phyloP scores from a whole-genome alignment of 92 coral and sea anemone species.

The Galaxea fascicularis region DNA sequence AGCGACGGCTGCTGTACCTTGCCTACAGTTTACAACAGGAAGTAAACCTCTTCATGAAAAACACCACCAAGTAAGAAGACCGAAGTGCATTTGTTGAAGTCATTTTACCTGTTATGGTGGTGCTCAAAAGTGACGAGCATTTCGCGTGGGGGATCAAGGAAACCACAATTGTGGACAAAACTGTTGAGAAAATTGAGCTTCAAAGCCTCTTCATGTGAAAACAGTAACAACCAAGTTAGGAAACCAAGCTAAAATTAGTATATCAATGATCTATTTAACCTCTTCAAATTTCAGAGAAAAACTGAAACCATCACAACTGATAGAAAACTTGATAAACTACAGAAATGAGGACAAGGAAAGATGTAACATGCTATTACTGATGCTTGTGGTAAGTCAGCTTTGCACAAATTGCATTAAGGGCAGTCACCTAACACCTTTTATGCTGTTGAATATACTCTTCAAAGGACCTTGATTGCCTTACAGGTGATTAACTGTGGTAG shows the following conservation, averaged over 20 bases:
- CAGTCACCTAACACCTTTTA: background rate
- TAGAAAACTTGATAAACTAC: constrained; percentile 75
- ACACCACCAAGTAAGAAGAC: constrained; percentile 61
- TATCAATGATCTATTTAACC: too few relatives aligned
- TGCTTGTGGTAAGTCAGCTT: constrained; percentile 77
- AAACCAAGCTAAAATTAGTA: too few relatives aligned
- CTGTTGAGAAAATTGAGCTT: too few relatives aligned
- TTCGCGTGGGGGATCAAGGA: too few relatives aligned
- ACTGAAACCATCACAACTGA: constrained; percentile 69
- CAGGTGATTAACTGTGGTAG: background rate
- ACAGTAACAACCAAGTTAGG: too few relatives aligned
- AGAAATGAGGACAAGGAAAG: constrained; percentile 86
- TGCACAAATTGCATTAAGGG: too few relatives aligned
- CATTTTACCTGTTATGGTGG: background rate
- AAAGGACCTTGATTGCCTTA: too few relatives aligned
- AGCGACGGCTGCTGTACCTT: constrained; percentile 83
- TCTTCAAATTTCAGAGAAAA: constrained; percentile 75
- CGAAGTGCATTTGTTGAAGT: background rate
- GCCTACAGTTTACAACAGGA: constrained; percentile 88
- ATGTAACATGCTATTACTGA: constrained; percentile 88
- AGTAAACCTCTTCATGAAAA: constrained; percentile 75
- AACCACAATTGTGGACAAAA: too few relatives aligned
- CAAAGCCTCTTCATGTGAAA: background rate
- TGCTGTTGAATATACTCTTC: too few relatives aligned
- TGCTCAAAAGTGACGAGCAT: too few relatives aligned